These are phyloP conservation scores for Sphenodon punctatus DNA, from an alignment of 2,797 vertebrate species.

Conservation along the genomic window DNA sequence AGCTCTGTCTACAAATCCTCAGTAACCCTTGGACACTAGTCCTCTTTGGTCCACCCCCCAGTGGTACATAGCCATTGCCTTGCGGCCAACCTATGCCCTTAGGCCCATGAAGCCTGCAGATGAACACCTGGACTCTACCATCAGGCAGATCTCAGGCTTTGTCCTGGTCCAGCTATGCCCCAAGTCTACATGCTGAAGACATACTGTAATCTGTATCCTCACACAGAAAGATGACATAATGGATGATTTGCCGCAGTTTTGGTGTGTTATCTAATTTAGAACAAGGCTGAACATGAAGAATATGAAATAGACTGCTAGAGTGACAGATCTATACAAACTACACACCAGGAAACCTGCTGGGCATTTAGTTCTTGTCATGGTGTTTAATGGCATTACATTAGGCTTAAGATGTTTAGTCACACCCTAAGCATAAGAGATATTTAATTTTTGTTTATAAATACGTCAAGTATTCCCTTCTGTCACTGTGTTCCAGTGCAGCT, in stretches of 20 bases:
- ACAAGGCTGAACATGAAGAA: rapidly evolving
- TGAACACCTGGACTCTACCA: too few species aligned
- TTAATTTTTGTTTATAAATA: conserved; percentile 67
- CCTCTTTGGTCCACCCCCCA: too few species aligned
- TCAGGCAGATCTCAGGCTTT: too few species aligned
- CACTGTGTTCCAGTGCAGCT: conserved; percentile 60
- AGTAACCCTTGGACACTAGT: too few species aligned
- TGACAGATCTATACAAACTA: background rate
- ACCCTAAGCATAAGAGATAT: conserved; percentile 54
- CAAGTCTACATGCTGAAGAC: too few species aligned
- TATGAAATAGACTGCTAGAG: background rate
- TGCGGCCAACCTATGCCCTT: too few species aligned
- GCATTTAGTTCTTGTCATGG: background rate
- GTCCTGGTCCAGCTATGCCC: too few species aligned
- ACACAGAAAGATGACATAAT: background rate
- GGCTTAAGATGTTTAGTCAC: conserved; percentile 38
- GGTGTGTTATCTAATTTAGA: background rate
- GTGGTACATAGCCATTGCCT: too few species aligned
- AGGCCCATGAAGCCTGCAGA: too few species aligned
- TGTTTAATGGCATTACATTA: background rate
- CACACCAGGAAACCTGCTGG: background rate
- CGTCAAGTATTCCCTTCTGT: conserved; percentile 66
- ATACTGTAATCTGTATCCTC: background rate
- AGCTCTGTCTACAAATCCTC: too few species aligned
- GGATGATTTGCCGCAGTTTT: background rate